Conservation (phyloP, 2,797 vertebrate species). For the Coreius guichenoti region DNA sequence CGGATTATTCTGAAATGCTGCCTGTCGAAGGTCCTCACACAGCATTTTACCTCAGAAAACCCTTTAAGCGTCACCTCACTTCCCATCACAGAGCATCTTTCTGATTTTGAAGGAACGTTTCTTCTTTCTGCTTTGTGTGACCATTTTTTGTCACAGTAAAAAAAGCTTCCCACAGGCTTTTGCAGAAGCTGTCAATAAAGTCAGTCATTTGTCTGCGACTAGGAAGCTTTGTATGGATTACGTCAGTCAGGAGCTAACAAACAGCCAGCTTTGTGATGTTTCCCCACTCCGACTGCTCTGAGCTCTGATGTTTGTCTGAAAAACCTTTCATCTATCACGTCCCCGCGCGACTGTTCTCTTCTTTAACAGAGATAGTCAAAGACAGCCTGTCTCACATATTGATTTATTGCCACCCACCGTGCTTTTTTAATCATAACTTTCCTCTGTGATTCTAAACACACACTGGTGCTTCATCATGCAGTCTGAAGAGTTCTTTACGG, state of each 20-base stretch:
- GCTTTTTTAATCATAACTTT: constrained; percentile 47
- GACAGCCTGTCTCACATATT: constrained; percentile 47
- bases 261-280: constrained; percentile 30
- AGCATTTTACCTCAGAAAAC: constrained; percentile 17
- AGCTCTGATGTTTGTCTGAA: constrained; percentile 22
- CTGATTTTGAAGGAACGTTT: background rate
- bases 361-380: constrained; percentile 45
- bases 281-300: constrained; percentile 9
- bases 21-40: constrained; percentile 8
- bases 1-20: constrained; percentile 27
- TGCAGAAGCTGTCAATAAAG: constrained; percentile 22
- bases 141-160: background rate
- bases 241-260: constrained; percentile 34
- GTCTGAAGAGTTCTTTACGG: constrained; percentile 2
- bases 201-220: constrained; percentile 21
- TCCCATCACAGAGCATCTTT: background rate
- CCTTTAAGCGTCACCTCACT: background rate
- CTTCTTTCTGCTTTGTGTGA: background rate
- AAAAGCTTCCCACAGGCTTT: constrained; percentile 10
- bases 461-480: background rate
- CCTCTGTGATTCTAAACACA: constrained; percentile 15
- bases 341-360: background rate
- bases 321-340: constrained; percentile 41
- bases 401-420: constrained; percentile 47
- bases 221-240: constrained; percentile 34